Evolutionary conservation across 2,888 invertebrate genomes (phyloP).

Genomic region (Lumbricus terrestris): DNA sequence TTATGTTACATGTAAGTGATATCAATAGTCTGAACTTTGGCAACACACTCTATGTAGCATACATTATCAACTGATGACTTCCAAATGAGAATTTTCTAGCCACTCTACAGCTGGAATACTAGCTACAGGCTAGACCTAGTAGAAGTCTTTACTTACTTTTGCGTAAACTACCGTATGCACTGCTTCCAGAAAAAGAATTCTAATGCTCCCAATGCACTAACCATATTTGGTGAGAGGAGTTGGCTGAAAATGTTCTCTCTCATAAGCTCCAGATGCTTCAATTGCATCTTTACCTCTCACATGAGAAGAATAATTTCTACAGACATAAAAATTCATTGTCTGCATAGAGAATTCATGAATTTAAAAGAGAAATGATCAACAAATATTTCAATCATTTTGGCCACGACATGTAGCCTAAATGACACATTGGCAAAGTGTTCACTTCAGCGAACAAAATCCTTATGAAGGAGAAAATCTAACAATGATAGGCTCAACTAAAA

Average conservation of each 20-base stretch:
- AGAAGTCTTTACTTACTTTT: too few relatives aligned
- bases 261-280: conserved; percentile 55
- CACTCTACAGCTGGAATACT: not conserved
- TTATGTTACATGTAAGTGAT: too few relatives aligned
- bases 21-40: not conserved
- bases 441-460: not conserved
- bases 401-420: not conserved
- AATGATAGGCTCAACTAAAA: not conserved
- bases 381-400: not conserved
- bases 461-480: not conserved
- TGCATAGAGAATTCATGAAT: not conserved
- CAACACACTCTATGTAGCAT: not conserved
- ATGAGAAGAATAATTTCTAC: conserved; percentile 22
- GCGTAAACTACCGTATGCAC: not conserved
- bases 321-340: not conserved
- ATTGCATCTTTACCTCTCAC: conserved; percentile 49
- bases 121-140: too few relatives aligned
- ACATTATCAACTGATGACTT: too few relatives aligned
- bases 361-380: not conserved
- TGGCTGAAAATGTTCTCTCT: conserved; percentile 41
- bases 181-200: not conserved
- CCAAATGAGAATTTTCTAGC: too few relatives aligned
- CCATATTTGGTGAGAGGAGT: conserved; percentile 32
- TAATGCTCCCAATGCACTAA: conserved; percentile 5
- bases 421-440: not conserved